These are phyloP conservation scores for Athalia cordata DNA, from an alignment of 2,888 invertebrate species.

Conservation along the genomic window DNA sequence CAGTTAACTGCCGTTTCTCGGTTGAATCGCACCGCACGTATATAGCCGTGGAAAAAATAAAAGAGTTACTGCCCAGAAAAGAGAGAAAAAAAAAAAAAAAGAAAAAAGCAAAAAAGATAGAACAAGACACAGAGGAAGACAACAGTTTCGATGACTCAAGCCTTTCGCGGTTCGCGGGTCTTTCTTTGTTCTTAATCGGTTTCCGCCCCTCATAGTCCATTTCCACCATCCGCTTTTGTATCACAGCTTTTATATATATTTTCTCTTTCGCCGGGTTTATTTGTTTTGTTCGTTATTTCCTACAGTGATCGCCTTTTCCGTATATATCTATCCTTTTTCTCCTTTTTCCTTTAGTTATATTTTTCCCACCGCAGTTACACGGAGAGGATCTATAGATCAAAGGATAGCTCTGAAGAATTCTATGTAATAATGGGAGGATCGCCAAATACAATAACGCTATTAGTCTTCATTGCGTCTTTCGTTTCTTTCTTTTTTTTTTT, in stretches of 20 bases:
- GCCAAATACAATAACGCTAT: no score
- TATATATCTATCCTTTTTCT: background rate
- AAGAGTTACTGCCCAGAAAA: background rate
- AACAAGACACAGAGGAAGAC: background rate
- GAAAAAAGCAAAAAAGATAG: no score
- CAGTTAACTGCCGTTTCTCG: background rate
- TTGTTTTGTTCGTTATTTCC: slow-evolving; percentile 1
- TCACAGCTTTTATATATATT: background rate
- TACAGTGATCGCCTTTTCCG: slow-evolving; percentile 22
- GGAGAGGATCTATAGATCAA: background rate
- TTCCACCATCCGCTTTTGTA: background rate
- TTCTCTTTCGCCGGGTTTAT: background rate
- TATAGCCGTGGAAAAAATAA: background rate
- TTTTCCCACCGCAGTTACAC: slow-evolving; percentile 3
- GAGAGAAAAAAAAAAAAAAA: no score
- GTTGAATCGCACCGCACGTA: background rate
- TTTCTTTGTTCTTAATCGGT: slow-evolving; percentile 44
- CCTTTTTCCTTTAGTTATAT: background rate
- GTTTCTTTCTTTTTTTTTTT: no score
- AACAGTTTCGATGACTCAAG: slow-evolving; percentile 37
- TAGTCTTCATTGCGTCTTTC: no score
- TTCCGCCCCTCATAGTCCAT: slow-evolving; percentile 21
- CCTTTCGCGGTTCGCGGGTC: background rate
- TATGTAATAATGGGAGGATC: no score
- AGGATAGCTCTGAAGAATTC: no score